Base-by-base conservation (phyloP, 2,797 vertebrate species). In the Synanceia verrucosa region DNA sequence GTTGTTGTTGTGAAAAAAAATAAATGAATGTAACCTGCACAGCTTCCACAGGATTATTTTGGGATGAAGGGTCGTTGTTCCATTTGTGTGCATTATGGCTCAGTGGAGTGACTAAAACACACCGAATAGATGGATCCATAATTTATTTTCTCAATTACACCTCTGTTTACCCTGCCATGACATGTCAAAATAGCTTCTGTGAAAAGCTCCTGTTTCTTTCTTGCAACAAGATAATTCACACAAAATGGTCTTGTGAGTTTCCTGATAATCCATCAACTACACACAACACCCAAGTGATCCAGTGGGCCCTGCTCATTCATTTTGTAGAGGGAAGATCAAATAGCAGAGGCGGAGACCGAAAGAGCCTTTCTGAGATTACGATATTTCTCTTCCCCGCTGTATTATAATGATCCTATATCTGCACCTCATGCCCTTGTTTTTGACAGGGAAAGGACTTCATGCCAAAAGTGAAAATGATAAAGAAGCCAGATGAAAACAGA, bases 391-490 rank as follows among this genome's bases (percentile, higher is more conserved):
- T 82, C 58, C 61, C 58, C 57, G 76, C 70, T 71, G 50, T 82
- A 84, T 81, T 82, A 73, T 79, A 78, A 72, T 77, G 79, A 83
- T 84, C 44, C 41, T 77, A 80, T 87, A 81, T 88, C 84, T 82
- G 65, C 51, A 70, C 66, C 59, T 52, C 21, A 82, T 78, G 77
- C 34, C 79, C 79, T 85, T 87, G 86, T 82, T 72, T 84, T 67
- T 90, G 75, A 85, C 76, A 79, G 60, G 57, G 47, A 73, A 75
- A 79, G 55, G 29, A 72, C 70, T 71, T 36, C n/a, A 75, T 87
- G 33, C 74, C 53, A 67, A 78, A 70, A 79, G 24, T 23, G 6
- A 4, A 59, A 67, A 73, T 73, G 61, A 86, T 87, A 70, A 79
- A 85, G 65, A 58, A 71, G 34, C 33, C 28, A 58, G 58, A 80